phyloP scores from a whole-genome alignment of 2,888 invertebrate genomes.

The Chaitophorus viminalis region DNA sequence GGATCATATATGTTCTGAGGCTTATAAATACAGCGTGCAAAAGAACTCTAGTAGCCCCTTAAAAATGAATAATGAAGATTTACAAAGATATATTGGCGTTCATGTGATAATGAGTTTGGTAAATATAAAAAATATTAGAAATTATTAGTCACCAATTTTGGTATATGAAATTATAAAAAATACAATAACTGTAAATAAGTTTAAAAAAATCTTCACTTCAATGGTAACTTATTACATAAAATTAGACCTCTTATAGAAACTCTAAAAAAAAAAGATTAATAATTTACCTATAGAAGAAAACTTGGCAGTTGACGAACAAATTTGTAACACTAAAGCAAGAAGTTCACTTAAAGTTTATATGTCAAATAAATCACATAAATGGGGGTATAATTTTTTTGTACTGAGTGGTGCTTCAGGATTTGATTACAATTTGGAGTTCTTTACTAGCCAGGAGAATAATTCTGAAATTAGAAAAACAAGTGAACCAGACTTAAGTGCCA shows the following conservation, averaged over 20 bases:
- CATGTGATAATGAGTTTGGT: conserved; percentile 20
- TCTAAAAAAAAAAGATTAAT: not conserved
- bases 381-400: conserved; percentile 48
- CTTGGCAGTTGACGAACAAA: conserved; percentile 51
- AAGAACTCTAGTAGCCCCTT: not conserved
- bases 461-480: conserved; percentile 1
- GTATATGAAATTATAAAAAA: not conserved
- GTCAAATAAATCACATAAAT: conserved; percentile 48
- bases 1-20: conserved; percentile 30
- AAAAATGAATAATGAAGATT: conserved; percentile 13
- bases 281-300: conserved; percentile 35
- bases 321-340: conserved; percentile 24
- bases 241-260: conserved; percentile 28
- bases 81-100: conserved; percentile 18
- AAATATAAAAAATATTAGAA: conserved; percentile 24
- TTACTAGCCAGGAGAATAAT: conserved; percentile 20
- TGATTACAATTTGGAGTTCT: conserved; percentile 51
- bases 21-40: conserved; percentile 23
- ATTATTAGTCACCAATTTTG: conserved; percentile 3
- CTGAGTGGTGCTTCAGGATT: conserved; percentile 45
- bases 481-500: conserved; percentile 38
- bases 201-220: conserved; percentile 46
- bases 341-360: conserved; percentile 38
- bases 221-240: conserved; percentile 40
- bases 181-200: not conserved